Base-by-base conservation (phyloP, 1,140 invertebrate species). In the Carcinoscorpius rotundicauda region DNA sequence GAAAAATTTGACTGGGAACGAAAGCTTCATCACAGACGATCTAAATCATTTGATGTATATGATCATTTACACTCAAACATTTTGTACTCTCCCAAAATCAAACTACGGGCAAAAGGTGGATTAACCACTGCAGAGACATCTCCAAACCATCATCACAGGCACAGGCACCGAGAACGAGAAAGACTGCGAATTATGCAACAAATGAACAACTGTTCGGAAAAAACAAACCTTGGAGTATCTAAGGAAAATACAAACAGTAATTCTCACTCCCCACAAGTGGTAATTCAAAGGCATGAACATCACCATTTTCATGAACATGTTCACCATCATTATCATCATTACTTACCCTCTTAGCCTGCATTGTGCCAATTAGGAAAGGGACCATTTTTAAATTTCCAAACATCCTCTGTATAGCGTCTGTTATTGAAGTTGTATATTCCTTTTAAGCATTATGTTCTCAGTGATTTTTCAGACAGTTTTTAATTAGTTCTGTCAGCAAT, bases 261-360 rank as follows among this genome's bases (percentile, higher is more conserved):
- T 65, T 29, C 29, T 29, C 29, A 29, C 29, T 29, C 29, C 29
- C 29, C 29, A 29, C 65, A 56, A 53, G 68, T 73, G 56, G 68
- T 73, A 5, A 73, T 80, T 10, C 79, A 81, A 66, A 72, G 77
- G 63, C 80, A 81, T 66, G 79, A 82, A 70, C 81, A 83, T 67
- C 82, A 83, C 72, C 87, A 89, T 74, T 83, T 89, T 64, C 87
- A 90, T 72, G 86, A 89, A 73, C 87, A 90, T 70, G 86, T 88
- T 70, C 87, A 90, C 74, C 87, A 89, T 76, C 87, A 90, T 72
- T 88, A 89, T 76, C 86, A 90, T 78, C 87, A 89, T 77, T 88
- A 29, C 29, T 29, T 29, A 29, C 29, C 29, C 2, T 29, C 29
- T 29, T 29, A 29, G 29, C 29, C 29, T 29, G 29, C 29, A 29